Evolutionary conservation across 1,140 invertebrate genomes (phyloP).

Genomic region (Aplysia californica): DNA sequence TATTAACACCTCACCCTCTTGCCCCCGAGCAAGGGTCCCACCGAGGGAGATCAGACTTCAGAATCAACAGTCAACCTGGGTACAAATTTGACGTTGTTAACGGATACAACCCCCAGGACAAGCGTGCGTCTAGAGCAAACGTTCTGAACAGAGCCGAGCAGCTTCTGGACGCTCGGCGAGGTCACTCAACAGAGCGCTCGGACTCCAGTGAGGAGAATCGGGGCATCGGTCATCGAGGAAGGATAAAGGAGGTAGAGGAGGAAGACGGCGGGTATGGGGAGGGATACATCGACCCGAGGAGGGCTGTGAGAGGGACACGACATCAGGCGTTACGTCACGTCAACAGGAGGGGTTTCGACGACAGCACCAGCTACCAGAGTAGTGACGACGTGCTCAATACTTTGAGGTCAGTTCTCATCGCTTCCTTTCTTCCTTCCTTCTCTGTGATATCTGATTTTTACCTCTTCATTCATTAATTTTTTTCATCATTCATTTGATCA

Average conservation of each 20-base stretch:
- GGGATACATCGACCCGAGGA: no score
- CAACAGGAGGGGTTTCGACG: background rate
- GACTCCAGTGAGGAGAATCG: constrained; percentile 11
- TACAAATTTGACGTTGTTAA: constrained; percentile 19
- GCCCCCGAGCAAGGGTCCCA: no score
- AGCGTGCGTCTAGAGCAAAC: constrained; percentile 21
- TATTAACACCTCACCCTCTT: background rate
- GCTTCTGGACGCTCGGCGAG: constrained; percentile 20
- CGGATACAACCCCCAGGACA: constrained; percentile 5
- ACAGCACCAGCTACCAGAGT: background rate
- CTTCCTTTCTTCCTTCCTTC: no score
- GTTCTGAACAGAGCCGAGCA: constrained; percentile 32
- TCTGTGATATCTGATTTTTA: no score
- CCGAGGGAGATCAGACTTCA: background rate
- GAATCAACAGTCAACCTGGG: background rate
- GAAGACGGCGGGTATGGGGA: no score
- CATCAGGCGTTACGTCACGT: background rate
- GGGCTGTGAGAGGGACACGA: background rate
- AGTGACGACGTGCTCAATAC: constrained; percentile 11
- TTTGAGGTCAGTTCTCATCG: background rate
- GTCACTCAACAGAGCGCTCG: constrained; percentile 1
- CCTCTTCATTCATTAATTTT: no score
- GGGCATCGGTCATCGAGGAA: background rate
- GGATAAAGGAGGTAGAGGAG: constrained; percentile 5
- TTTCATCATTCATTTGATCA: no score